Evolutionary conservation across 2,888 invertebrate species (phyloP).

Genomic region (Petrolisthes manimaculis): DNA sequence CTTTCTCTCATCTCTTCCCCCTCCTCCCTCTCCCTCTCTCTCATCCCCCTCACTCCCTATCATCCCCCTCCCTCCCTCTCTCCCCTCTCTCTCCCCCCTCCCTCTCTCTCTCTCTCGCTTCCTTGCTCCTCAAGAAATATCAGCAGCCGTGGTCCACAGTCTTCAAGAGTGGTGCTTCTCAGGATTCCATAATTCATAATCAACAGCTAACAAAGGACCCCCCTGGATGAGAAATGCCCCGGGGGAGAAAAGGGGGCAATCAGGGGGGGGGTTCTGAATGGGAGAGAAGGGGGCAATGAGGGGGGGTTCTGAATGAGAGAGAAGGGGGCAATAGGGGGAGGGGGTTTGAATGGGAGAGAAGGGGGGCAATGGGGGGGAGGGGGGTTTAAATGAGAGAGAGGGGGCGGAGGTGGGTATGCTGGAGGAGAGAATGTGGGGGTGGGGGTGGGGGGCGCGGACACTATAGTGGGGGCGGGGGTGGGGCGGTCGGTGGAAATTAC

Average conservation of each 20-base stretch:
- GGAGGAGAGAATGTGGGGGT: too few species aligned
- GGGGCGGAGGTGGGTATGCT: too few species aligned
- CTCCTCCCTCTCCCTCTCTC: background rate
- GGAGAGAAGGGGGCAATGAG: too few species aligned
- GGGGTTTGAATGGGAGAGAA: too few species aligned
- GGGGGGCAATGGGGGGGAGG: too few species aligned
- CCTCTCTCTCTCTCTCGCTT: slow-evolving; percentile 25
- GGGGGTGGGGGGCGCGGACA: too few species aligned
- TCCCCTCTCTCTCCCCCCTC: slow-evolving; percentile 2
- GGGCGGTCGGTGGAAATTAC: slow-evolving; percentile 46
- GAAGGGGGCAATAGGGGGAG: too few species aligned
- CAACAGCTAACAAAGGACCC: slow-evolving; percentile 56
- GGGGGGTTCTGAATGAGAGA: too few species aligned
- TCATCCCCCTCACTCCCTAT: background rate
- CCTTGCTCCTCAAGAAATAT: background rate
- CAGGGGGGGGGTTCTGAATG: too few species aligned
- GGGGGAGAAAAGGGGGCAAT: too few species aligned
- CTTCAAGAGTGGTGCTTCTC: slow-evolving; percentile 39
- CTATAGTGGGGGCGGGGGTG: slow-evolving; percentile 21
- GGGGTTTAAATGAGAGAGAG: too few species aligned
- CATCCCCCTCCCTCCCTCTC: background rate
- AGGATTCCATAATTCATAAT: slow-evolving; percentile 61
- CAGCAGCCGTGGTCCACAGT: slow-evolving; percentile 28
- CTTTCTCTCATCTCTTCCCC: background rate
- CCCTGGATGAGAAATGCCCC: slow-evolving; percentile 57